These are phyloP conservation scores for Octopus sinensis DNA, from an alignment of 1,140 invertebrate species.

Conservation along the genomic window DNA sequence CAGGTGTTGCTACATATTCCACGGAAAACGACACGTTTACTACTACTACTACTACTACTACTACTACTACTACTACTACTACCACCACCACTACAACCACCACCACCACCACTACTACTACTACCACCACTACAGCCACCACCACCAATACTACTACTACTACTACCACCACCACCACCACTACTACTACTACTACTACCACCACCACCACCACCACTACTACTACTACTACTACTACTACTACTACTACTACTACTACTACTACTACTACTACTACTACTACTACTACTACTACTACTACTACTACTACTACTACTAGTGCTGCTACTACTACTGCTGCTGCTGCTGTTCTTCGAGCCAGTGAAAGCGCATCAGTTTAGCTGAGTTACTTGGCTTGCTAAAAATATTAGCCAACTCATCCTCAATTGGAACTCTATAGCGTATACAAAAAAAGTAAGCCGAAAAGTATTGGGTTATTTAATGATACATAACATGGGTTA, in stretches of 20 bases:
- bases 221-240: slow-evolving; percentile 1
- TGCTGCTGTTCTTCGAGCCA: too few relatives aligned
- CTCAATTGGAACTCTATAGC: too few relatives aligned
- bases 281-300: not conserved
- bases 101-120: not conserved
- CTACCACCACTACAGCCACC: too few relatives aligned
- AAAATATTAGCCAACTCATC: too few relatives aligned
- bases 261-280: slow-evolving; percentile 3
- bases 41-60: slow-evolving; percentile 3
- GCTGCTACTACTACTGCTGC: too few relatives aligned
- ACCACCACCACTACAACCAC: not conserved
- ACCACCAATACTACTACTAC: not conserved
- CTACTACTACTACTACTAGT: not conserved
- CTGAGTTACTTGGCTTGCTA: too few relatives aligned
- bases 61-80: not conserved
- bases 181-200: not conserved
- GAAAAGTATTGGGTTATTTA: too few relatives aligned
- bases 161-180: not conserved
- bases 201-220: too few relatives aligned
- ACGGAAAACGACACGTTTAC: not conserved
- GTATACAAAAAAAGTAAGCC: too few relatives aligned
- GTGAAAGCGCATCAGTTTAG: too few relatives aligned
- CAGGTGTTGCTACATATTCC: too few relatives aligned
- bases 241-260: not conserved
- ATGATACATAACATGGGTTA: too few relatives aligned